Percentiles rank a stretch among this genome's conserved stretches.
phyloP scores from a whole-genome alignment of 2,797 vertebrate species.

The Melanotaenia boesemani region DNA sequence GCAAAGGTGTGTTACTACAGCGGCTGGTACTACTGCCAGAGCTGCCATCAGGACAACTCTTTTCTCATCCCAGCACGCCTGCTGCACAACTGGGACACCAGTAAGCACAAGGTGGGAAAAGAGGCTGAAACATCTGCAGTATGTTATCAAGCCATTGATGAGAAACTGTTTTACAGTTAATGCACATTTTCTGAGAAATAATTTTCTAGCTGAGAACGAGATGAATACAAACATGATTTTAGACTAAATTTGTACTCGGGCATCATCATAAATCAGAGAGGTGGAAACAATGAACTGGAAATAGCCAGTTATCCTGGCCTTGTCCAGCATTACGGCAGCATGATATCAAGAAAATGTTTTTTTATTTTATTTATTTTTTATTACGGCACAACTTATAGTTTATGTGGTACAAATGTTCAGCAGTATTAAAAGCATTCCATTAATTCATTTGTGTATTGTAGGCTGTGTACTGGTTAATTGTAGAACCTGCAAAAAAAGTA shows the following conservation, averaged over 20 bases:
- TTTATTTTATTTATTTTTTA: too few species aligned
- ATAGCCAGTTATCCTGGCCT: background rate
- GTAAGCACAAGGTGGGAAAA: slow-evolving; percentile 91
- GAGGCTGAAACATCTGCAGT: background rate
- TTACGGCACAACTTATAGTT: background rate
- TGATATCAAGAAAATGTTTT: too few species aligned
- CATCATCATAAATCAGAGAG: background rate
- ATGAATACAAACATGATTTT: background rate
- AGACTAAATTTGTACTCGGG: background rate
- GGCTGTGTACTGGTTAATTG: background rate
- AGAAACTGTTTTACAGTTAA: background rate
- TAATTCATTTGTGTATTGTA: background rate
- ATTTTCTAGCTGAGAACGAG: background rate
- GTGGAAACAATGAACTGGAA: background rate
- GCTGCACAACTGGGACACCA: slow-evolving; percentile 98
- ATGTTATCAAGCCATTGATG: background rate
- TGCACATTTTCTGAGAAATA: background rate
- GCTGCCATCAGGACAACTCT: slow-evolving; percentile 94
- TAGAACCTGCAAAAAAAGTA: background rate
- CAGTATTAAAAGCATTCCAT: too few species aligned
- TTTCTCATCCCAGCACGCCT: slow-evolving; percentile 97
- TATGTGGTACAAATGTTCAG: background rate
- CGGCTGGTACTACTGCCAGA: slow-evolving; percentile 97
- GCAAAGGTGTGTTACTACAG: slow-evolving; percentile 98
- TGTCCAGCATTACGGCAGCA: background rate